Evolutionary conservation across 2,797 vertebrate genomes (phyloP), one percentile per base, ranked within the genome.

Genomic region (Sebastiscus tertius): DNA sequence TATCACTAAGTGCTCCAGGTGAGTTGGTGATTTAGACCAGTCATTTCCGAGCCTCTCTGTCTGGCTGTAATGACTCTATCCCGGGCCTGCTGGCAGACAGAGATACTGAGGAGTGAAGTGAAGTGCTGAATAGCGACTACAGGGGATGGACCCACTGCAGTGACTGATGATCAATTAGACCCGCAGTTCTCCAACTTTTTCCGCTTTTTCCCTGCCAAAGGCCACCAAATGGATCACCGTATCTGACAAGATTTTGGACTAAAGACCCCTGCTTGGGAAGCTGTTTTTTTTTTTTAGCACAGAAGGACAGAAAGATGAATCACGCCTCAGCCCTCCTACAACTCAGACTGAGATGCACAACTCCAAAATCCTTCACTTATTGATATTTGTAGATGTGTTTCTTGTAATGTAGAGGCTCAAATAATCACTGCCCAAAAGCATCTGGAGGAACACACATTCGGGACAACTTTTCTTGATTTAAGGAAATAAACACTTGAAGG

Each of bases 21-120:
- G 91, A 92, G 87, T 66, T 42, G 49, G 87, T 91, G 93, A 94
- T 92, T 92, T 92, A 90, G 85, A 85, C 87, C 85, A 84, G 87
- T 90, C 88, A 91, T 93, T 93, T 90, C 84, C 52, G 14, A 78
- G 86, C 72, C 76, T 64, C 73, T 79, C 69, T 61, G 82, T 86
- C 82, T 76, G 87, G 11, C 84, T 79, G 77, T 90, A 90, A 93
- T 89, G 92, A 88, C 86, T 91, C 79, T 22, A 56, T 90, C 80
- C 72, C 4, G 56, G 75, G 65, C 84, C 87, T 84, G 79, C 91
- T 90, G 91, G 87, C 89, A 83, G 46, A 33, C 3, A 55, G 77
- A 90, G 88, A 91, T 91, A 93, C 87, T 79, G 86, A 79, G 69
- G 75, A 49, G 75, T 82, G 76, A 79, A 81, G 80, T 56, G 58